Evolutionary conservation across 2,888 invertebrate species (phyloP).

Genomic region (Ornithoptera alexandrae): DNA sequence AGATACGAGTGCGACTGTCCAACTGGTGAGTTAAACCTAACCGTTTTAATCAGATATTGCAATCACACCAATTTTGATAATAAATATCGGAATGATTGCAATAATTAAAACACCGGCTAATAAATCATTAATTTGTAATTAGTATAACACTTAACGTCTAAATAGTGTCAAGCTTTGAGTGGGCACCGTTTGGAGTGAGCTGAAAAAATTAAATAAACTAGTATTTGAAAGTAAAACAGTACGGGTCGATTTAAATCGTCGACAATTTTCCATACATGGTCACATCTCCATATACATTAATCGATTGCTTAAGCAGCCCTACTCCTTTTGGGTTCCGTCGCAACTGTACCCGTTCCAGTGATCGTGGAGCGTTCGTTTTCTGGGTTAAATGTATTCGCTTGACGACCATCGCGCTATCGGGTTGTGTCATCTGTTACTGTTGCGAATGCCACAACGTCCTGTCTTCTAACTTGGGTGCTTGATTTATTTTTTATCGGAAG

Average conservation of each 20-base stretch:
- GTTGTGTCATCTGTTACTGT: slow-evolving; percentile 14
- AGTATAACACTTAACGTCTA: slow-evolving; percentile 17
- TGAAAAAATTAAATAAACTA: slow-evolving; percentile 27
- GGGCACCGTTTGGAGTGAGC: slow-evolving; percentile 5
- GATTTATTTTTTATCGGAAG: too few relatives aligned
- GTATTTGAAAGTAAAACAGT: slow-evolving; percentile 36
- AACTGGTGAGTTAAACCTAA: slow-evolving; percentile 83
- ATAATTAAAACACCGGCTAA: background rate
- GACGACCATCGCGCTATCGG: slow-evolving; percentile 16
- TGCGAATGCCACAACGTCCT: slow-evolving; percentile 4
- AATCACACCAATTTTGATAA: background rate
- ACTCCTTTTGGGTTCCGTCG: slow-evolving; percentile 37
- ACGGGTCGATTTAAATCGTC: slow-evolving; percentile 38
- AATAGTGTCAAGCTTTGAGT: slow-evolving; percentile 20
- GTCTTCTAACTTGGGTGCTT: background rate
- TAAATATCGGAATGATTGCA: background rate
- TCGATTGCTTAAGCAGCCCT: slow-evolving; percentile 33
- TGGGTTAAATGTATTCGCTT: slow-evolving; percentile 37
- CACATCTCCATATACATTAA: slow-evolving; percentile 43
- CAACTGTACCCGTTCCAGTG: slow-evolving; percentile 16
- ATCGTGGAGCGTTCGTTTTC: slow-evolving; percentile 36
- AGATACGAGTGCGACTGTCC: slow-evolving; percentile 94
- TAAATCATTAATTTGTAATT: slow-evolving; percentile 23
- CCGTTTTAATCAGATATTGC: background rate
- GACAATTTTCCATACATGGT: slow-evolving; percentile 41